These are phyloP conservation scores for Cephalopholis sonnerati DNA, from an alignment of 2,113 vertebrate genomes.

Conservation along the genomic window DNA sequence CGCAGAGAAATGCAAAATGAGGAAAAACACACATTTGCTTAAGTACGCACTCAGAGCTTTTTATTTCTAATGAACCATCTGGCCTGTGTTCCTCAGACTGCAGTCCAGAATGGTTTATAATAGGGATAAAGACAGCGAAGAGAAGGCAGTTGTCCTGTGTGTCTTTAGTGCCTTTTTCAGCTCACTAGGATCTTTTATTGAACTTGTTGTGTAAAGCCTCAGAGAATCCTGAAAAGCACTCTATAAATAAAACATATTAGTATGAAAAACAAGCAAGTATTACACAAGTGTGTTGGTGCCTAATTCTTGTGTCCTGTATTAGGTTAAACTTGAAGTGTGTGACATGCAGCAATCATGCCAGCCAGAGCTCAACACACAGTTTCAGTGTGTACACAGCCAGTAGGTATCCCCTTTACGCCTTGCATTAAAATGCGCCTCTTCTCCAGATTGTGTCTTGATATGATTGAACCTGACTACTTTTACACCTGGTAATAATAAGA, in stretches of 20 bases:
- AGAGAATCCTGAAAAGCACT: background rate
- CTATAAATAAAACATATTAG: background rate
- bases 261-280: background rate
- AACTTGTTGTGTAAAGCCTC: background rate
- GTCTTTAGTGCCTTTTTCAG: conserved; percentile 1
- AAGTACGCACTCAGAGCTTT: conserved; percentile 65
- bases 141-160: conserved; percentile 24
- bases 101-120: conserved; percentile 65
- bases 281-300: background rate
- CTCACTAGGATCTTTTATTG: conserved; percentile 6
- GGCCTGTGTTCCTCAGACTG: conserved; percentile 64
- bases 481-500: too few species aligned
- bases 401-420: background rate
- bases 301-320: background rate
- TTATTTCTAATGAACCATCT: conserved; percentile 79
- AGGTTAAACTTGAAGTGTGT: background rate
- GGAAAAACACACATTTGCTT: conserved; percentile 55
- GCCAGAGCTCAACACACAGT: background rate
- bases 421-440: too few species aligned
- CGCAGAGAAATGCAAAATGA: conserved; percentile 53
- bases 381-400: background rate
- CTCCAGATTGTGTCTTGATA: too few species aligned
- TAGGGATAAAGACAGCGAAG: conserved; percentile 65
- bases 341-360: too few species aligned
- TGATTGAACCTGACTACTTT: too few species aligned